Conservation (phyloP, 2,888 invertebrate genomes). For the Pogonocherus hispidulus region DNA sequence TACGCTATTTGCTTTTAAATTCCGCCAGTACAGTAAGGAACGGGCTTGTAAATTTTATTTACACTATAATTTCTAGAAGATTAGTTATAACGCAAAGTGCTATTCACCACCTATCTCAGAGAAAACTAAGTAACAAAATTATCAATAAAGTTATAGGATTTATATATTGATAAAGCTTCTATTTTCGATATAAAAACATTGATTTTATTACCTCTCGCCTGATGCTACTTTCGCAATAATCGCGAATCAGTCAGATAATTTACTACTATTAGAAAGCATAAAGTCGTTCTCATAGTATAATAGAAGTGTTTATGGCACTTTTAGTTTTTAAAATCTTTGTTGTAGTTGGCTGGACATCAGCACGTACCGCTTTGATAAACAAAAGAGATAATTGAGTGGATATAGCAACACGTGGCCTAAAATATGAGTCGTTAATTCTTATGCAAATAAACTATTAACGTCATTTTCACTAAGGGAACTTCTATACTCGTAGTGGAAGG, state of each 20-base stretch:
- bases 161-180: not conserved
- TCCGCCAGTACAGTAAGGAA: too few relatives aligned
- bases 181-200: not conserved
- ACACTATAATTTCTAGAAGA: not conserved
- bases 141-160: not conserved
- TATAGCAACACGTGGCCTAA: constrained; percentile 47
- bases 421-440: constrained; percentile 48
- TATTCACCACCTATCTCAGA: not conserved
- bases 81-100: not conserved
- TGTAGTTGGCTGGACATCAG: constrained; percentile 36
- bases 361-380: constrained; percentile 3
- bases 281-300: constrained; percentile 4
- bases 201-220: not conserved
- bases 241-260: not conserved
- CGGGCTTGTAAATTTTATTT: not conserved
- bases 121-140: constrained; percentile 1
- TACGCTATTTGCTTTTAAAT: too few relatives aligned
- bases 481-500: constrained; percentile 17
- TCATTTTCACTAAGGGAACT: constrained; percentile 40
- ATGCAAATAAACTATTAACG: constrained; percentile 54
- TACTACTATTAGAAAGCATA: constrained; percentile 10
- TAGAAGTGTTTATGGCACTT: constrained; percentile 35
- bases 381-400: constrained; percentile 46
- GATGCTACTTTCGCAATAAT: not conserved
- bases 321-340: constrained; percentile 40